These are phyloP conservation scores for Gallinago media DNA, from an alignment of 2,113 vertebrate species.

Conservation along the genomic window DNA sequence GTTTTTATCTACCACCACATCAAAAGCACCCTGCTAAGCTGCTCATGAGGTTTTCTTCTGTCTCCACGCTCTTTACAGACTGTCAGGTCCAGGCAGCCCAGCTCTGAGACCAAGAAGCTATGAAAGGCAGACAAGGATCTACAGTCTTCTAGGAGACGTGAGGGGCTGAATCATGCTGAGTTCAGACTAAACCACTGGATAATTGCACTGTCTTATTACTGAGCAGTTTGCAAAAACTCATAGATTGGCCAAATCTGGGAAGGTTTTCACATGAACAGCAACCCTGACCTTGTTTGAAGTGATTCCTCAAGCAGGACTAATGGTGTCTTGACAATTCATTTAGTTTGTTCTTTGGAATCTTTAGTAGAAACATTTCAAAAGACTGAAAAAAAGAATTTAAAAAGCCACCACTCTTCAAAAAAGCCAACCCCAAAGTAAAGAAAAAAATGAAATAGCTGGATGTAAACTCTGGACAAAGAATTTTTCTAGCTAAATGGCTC, in stretches of 20 bases:
- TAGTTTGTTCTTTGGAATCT: not conserved
- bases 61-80: not conserved
- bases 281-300: not conserved
- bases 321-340: not conserved
- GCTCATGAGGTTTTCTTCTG: not conserved
- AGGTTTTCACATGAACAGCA: not conserved
- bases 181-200: not conserved
- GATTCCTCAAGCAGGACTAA: slow-evolving; percentile 20
- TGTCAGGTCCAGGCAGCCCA: not conserved
- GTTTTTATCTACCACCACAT: not conserved
- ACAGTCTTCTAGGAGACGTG: not conserved
- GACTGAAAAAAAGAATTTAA: rapidly evolving
- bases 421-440: not conserved
- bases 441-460: not conserved
- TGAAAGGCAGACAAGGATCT: slow-evolving; percentile 18
- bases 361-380: not conserved
- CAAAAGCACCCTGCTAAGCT: not conserved
- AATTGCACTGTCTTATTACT: not conserved
- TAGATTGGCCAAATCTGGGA: not conserved
- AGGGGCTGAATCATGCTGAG: slow-evolving; percentile 8
- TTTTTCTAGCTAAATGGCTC: not conserved
- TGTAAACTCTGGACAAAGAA: not conserved
- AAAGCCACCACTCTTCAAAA: rapidly evolving
- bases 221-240: not conserved
- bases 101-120: not conserved